Base-by-base conservation (phyloP, 2,113 vertebrate species). In the Poecilia latipinna region DNA sequence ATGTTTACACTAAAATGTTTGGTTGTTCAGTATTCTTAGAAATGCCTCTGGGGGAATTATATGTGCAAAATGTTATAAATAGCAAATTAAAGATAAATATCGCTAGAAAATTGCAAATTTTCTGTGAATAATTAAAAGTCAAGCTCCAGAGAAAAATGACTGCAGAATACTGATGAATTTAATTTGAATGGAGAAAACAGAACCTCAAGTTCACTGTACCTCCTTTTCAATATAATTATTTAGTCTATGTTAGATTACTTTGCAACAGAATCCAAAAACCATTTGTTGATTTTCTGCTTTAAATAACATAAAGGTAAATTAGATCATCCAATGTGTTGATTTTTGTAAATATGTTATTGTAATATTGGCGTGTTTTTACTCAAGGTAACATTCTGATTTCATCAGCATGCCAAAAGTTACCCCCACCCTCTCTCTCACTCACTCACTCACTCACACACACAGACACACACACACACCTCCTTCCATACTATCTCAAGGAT, bases 401-500 rank as follows among this genome's bases (percentile, higher is more conserved):
- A 39, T 31, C 1, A 10, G 26, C 22, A 42, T 51, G 66, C 60
- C 24, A 64, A 62, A 74, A 26, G 17, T 29, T 8, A 37, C 10
- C 24, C 15, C 37, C n/a, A 75, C 26, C 26, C 31, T n/a, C 72
- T 63, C 13, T 17, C 35, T 12, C n/a, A 2, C 29, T 2, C 29
- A 29, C 29, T 2, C 29, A 29, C 29, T 1, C 29, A 29, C 29
- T 1, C 29, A 29, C 29, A 29, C 29, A 29, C 29, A 29, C 29
- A 29, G 1, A 22, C 35, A 15, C n/a, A 17, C 7, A 26, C 17
- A 35, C 26, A 61, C 39, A 75, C 12, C 24, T 8, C 42, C 12
- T 19, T 8, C 61, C 42, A 11, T 15, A 54, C 64, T 62, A 72
- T 54, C 31, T 54, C 26, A 57, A 78, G 63, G 28, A 68, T n/a